Conservation (phyloP, 2,113 vertebrate species). For the Mustela nigripes region DNA sequence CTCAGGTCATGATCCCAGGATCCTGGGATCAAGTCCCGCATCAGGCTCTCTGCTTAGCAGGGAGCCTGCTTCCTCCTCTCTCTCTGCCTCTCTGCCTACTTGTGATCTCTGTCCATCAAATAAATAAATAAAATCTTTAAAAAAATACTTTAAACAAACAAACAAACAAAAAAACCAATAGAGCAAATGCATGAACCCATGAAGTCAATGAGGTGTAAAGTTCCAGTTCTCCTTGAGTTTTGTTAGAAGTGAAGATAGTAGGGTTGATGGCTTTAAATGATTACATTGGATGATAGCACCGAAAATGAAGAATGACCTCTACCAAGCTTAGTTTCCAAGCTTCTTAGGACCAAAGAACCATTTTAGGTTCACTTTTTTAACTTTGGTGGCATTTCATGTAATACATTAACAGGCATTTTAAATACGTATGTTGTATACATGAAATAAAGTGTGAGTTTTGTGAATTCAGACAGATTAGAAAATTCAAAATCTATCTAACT, state of each 20-base stretch:
- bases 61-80: too few relatives aligned
- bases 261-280: neutral
- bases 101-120: too few relatives aligned
- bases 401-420: neutral
- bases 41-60: too few relatives aligned
- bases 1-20: too few relatives aligned
- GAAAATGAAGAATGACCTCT: neutral
- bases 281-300: neutral
- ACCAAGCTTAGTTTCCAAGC: neutral
- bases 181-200: neutral
- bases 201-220: neutral
- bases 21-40: too few relatives aligned
- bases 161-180: too few relatives aligned
- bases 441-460: neutral
- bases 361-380: neutral
- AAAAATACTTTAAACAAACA: too few relatives aligned
- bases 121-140: too few relatives aligned
- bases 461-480: neutral
- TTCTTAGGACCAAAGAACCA: neutral
- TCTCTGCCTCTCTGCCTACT: too few relatives aligned
- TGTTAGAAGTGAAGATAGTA: neutral
- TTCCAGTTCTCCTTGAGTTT: neutral
- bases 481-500: constrained; percentile 14
- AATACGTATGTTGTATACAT: neutral
- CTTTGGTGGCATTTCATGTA: neutral